A percentile compares a stretch with the other conserved stretches of the same genome.
These are phyloP conservation scores for Graphium colonna DNA, from an alignment of 2,888 invertebrate species.

Conservation along the genomic window DNA sequence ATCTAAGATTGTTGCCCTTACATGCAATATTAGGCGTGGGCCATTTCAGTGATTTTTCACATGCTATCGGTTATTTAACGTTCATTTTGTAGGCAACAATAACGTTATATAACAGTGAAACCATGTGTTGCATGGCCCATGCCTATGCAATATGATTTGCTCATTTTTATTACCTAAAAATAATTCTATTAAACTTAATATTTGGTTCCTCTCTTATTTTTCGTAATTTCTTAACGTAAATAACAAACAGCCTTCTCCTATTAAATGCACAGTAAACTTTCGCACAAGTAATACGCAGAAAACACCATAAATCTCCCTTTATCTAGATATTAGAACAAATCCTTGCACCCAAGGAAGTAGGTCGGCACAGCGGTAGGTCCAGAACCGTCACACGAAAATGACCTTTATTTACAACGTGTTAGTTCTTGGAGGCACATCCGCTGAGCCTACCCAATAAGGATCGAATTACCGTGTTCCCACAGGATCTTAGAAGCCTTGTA, in stretches of 20 bases:
- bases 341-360: slow-evolving; percentile 20
- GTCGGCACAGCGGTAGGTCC: slow-evolving; percentile 23
- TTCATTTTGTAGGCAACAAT: too few relatives aligned
- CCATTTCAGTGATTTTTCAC: too few relatives aligned
- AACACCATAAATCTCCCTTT: slow-evolving; percentile 19
- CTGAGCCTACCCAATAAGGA: slow-evolving; percentile 9
- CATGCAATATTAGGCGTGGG: too few relatives aligned
- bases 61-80: too few relatives aligned
- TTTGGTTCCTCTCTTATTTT: too few relatives aligned
- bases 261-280: neutral
- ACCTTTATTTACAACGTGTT: neutral
- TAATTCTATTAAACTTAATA: too few relatives aligned
- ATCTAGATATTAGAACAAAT: slow-evolving; percentile 22
- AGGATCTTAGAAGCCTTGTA: slow-evolving; percentile 7
- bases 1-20: too few relatives aligned
- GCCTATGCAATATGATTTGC: too few relatives aligned
- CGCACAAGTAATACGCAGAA: neutral
- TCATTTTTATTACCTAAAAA: too few relatives aligned
- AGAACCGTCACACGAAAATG: neutral
- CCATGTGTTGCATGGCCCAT: too few relatives aligned
- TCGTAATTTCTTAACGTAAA: too few relatives aligned
- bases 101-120: too few relatives aligned
- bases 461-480: slow-evolving; percentile 20
- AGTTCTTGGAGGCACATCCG: slow-evolving; percentile 4
- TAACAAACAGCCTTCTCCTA: neutral